Conservation (phyloP, 2,113 vertebrate genomes). For the Puffinus mauretanicus region DNA sequence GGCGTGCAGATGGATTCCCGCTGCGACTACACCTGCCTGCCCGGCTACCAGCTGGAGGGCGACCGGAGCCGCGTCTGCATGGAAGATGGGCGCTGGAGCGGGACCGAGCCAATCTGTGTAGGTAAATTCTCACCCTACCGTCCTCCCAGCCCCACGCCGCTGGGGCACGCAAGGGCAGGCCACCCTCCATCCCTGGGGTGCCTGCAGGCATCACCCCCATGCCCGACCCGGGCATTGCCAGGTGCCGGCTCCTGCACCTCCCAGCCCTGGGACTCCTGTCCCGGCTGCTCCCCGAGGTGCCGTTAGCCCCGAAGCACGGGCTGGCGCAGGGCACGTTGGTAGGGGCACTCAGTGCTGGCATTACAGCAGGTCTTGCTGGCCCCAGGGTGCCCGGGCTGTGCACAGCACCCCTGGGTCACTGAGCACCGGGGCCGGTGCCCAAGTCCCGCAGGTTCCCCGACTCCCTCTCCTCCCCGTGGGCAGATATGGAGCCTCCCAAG, state of each 20-base stretch:
- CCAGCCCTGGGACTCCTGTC: neutral
- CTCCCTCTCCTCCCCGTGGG: neutral
- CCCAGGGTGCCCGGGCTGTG: accelerated
- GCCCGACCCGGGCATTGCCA: accelerated
- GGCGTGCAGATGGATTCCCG: conserved; percentile 87
- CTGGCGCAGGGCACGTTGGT: neutral
- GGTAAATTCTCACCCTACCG: conserved; percentile 74
- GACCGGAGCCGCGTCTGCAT: conserved; percentile 84
- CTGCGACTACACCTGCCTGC: conserved; percentile 86
- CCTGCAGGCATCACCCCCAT: neutral
- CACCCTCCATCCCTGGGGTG: neutral
- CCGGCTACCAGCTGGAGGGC: conserved; percentile 86
- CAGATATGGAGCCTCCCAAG: conserved; percentile 92
- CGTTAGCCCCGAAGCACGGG: accelerated
- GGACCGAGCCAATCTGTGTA: conserved; percentile 86
- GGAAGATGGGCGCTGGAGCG: conserved; percentile 85
- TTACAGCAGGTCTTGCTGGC: neutral
- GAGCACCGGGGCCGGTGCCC: accelerated
- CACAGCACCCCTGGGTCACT: neutral
- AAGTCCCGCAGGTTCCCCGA: neutral
- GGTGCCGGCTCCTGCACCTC: neutral
- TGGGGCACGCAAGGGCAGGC: neutral
- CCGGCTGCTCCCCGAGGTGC: neutral
- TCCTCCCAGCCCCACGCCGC: neutral
- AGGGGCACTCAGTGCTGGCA: accelerated